phyloP scores from a whole-genome alignment of 2,113 vertebrate species.

The Scopus umbretta region DNA sequence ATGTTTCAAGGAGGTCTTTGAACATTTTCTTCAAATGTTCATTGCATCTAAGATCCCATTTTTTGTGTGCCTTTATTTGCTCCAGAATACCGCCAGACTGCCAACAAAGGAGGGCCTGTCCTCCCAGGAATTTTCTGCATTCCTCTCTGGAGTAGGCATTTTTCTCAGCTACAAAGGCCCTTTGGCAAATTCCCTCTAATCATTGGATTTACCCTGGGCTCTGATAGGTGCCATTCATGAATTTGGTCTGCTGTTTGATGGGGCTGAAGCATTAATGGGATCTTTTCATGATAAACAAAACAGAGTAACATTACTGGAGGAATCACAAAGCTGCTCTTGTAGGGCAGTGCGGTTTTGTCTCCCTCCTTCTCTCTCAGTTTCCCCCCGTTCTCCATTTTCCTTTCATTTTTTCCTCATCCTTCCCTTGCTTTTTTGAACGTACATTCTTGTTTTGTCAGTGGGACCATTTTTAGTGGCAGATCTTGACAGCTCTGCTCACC shows the following conservation, averaged over 20 bases:
- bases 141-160: conserved; percentile 94
- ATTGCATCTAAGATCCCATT: conserved; percentile 84
- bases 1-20: conserved; percentile 78
- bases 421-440: conserved; percentile 27
- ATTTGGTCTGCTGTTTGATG: conserved; percentile 79
- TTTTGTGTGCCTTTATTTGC: conserved; percentile 90
- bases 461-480: conserved; percentile 52
- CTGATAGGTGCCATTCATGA: conserved; percentile 94
- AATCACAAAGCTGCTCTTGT: conserved; percentile 79
- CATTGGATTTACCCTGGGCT: conserved; percentile 85
- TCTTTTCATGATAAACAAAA: conserved; percentile 85
- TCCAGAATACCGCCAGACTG: conserved; percentile 81
- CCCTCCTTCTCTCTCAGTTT: neutral
- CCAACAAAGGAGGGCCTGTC: conserved; percentile 94
- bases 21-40: conserved; percentile 86
- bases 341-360: conserved; percentile 41
- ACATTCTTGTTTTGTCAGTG: conserved; percentile 13
- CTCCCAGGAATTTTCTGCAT: conserved; percentile 96
- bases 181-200: conserved; percentile 95
- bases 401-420: neutral
- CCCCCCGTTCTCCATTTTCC: neutral
- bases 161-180: conserved; percentile 93
- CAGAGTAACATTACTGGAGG: conserved; percentile 75
- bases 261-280: conserved; percentile 75
- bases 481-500: conserved; percentile 60